Conservation (phyloP, 53 echinoderm and acorn worm genomes). For the Echinarachnius parma region DNA sequence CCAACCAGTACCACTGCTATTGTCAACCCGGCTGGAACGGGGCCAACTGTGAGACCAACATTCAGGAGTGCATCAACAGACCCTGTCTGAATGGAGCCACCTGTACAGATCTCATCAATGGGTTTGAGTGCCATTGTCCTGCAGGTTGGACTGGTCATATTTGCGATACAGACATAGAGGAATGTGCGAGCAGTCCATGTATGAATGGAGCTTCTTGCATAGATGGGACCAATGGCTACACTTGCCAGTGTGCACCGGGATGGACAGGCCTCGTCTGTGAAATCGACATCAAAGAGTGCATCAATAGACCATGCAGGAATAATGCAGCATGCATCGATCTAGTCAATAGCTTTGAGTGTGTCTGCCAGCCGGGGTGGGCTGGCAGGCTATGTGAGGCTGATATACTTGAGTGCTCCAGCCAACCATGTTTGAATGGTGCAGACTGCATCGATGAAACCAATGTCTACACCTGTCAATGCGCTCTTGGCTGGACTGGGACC, state of each 20-base stretch:
- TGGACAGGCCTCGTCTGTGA: conserved; percentile 27
- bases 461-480: conserved; percentile 9
- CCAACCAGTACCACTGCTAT: not conserved
- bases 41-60: conserved; percentile 20
- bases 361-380: not conserved
- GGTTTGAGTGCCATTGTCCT: conserved; percentile 46
- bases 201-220: conserved; percentile 55
- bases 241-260: conserved; percentile 24
- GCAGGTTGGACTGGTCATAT: conserved; percentile 51
- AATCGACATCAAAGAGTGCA: conserved; percentile 8
- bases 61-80: conserved; percentile 50
- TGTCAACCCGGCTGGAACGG: conserved; percentile 27
- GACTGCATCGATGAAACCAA: not conserved
- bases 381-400: not conserved
- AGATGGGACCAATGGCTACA: not conserved
- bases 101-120: conserved; percentile 37
- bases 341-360: not conserved
- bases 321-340: not conserved
- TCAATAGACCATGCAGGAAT: not conserved
- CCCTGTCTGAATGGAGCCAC: conserved; percentile 53
- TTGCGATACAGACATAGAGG: conserved; percentile 25
- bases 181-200: conserved; percentile 15
- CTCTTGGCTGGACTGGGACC: conserved; percentile 7
- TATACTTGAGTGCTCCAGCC: not conserved
- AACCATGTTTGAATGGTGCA: not conserved